Conservation (phyloP, 2,888 invertebrate species). For the Plebejus argus region DNA sequence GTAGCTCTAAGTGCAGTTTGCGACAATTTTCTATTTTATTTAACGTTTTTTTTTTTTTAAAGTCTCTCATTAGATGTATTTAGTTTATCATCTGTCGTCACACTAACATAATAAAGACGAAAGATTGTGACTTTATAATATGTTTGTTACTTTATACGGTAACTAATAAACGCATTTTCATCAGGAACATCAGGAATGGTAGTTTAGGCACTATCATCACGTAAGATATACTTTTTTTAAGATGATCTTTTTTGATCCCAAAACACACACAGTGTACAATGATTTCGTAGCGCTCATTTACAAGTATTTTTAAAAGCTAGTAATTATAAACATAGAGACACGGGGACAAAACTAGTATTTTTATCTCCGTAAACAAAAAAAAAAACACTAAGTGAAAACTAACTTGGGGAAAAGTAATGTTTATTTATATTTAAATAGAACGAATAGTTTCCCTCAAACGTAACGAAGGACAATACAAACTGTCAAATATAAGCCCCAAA, state of each 20-base stretch:
- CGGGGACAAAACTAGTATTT: not conserved
- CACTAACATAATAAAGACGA: not conserved
- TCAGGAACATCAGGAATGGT: not conserved
- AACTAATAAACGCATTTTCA: not conserved
- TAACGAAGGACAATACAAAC: conserved; percentile 35
- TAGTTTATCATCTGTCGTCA: too few species aligned
- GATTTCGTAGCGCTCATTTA: too few species aligned
- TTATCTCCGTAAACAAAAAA: not conserved
- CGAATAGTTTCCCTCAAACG: conserved; percentile 29
- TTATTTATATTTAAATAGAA: conserved; percentile 30
- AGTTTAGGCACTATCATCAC: not conserved
- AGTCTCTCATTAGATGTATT: not conserved
- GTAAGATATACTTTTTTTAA: too few species aligned
- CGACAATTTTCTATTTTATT: not conserved
- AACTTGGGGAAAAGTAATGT: conserved; percentile 20
- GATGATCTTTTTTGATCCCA: too few species aligned
- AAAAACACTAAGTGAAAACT: not conserved
- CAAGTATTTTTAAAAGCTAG: too few species aligned
- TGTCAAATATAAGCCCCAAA: conserved; percentile 40
- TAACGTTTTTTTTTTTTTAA: not conserved
- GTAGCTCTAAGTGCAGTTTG: not conserved
- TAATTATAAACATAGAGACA: not conserved
- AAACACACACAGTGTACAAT: too few species aligned
- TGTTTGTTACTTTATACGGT: too few species aligned
- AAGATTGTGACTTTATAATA: too few species aligned